Evolutionary conservation across 2,113 vertebrate species (phyloP).

Genomic region (Rhombomys opimus): DNA sequence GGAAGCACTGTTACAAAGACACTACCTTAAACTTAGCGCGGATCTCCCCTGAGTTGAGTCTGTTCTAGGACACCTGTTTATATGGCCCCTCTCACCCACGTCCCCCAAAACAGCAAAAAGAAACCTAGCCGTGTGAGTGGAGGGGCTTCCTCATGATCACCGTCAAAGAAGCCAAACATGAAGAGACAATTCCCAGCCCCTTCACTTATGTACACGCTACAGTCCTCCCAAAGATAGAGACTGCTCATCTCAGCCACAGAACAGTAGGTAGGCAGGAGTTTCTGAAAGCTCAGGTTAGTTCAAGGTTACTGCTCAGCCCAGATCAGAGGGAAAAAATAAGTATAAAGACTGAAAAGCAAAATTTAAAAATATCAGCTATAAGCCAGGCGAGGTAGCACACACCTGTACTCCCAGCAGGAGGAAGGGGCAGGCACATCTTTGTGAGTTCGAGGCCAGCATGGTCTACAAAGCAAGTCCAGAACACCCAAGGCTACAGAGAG

Average conservation of each 20-base stretch:
- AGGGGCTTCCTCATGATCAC: slow-evolving; percentile 6
- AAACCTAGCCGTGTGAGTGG: background rate
- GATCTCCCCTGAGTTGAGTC: background rate
- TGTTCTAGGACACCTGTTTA: background rate
- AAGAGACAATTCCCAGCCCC: slow-evolving; percentile 21
- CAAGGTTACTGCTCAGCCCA: slow-evolving; percentile 35
- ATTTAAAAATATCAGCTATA: background rate
- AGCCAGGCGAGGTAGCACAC: too few species aligned
- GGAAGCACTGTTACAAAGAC: slow-evolving; percentile 19
- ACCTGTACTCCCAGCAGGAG: too few species aligned
- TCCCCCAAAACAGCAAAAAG: background rate
- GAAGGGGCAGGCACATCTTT: too few species aligned
- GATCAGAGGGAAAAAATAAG: background rate
- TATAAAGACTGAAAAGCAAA: background rate
- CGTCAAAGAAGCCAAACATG: slow-evolving; percentile 21
- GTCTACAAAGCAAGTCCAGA: too few species aligned
- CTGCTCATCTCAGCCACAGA: slow-evolving; percentile 2
- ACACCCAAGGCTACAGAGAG: too few species aligned
- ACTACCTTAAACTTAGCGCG: slow-evolving; percentile 14
- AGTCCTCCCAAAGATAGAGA: slow-evolving; percentile 34
- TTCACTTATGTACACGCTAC: slow-evolving; percentile 31
- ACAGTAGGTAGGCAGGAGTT: slow-evolving; percentile 2
- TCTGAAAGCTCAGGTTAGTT: slow-evolving; percentile 51
- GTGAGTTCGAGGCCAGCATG: too few species aligned
- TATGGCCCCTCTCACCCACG: background rate